Evolutionary conservation across 2,888 invertebrate genomes (phyloP).

Genomic region (Sisyra terminalis): DNA sequence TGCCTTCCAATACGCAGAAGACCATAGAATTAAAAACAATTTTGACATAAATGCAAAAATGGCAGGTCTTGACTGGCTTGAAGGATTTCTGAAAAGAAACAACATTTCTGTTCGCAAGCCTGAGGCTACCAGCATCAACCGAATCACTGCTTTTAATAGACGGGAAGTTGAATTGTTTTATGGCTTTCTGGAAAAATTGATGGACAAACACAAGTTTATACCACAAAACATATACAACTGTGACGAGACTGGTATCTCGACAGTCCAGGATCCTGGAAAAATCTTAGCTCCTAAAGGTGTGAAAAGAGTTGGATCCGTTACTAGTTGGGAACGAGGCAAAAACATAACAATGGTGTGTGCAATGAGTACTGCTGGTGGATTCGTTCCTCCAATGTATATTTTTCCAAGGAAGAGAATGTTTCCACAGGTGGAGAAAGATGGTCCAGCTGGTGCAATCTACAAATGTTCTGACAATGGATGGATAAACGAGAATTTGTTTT

Average conservation of each 20-base stretch:
- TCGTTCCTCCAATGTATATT: slow-evolving; percentile 20
- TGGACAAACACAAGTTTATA: slow-evolving; percentile 12
- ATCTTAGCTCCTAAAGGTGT: slow-evolving; percentile 18
- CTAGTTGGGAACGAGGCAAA: slow-evolving; percentile 20
- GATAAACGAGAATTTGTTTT: slow-evolving; percentile 12
- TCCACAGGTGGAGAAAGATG: slow-evolving; percentile 16
- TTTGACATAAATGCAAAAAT: too few relatives aligned
- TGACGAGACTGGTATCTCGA: slow-evolving; percentile 21
- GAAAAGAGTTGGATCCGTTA: slow-evolving; percentile 17
- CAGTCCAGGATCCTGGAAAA: slow-evolving; percentile 17
- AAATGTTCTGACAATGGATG: slow-evolving; percentile 13
- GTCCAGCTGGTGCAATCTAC: slow-evolving; percentile 16
- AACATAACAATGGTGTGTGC: slow-evolving; percentile 16
- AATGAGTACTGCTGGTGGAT: slow-evolving; percentile 18
- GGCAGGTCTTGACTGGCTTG: slow-evolving; percentile 9
- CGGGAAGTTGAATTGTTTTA: slow-evolving; percentile 14
- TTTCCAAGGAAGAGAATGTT: slow-evolving; percentile 19
- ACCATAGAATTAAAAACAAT: too few relatives aligned
- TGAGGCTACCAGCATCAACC: slow-evolving; percentile 13
- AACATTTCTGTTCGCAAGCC: slow-evolving; percentile 12
- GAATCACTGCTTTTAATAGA: slow-evolving; percentile 11
- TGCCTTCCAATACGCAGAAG: too few relatives aligned
- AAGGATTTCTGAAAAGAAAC: slow-evolving; percentile 18
- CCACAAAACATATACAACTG: slow-evolving; percentile 19
- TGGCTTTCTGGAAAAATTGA: slow-evolving; percentile 13